phyloP scores from a whole-genome alignment of 2,888 invertebrate species.

The Hyposoter dolosus region DNA sequence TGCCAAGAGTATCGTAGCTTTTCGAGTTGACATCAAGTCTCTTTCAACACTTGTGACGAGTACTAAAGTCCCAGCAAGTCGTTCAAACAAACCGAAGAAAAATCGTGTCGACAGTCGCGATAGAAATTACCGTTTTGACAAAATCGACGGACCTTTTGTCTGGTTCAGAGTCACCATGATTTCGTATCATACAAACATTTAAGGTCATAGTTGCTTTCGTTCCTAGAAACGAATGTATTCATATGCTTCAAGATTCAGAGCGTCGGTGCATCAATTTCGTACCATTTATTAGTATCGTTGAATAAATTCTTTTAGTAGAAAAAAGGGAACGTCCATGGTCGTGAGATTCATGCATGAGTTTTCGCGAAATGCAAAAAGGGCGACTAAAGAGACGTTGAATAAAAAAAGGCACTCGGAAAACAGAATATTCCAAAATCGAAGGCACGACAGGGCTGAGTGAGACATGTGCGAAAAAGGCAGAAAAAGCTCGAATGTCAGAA shows the following conservation, averaged over 20 bases:
- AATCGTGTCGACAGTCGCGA: not conserved
- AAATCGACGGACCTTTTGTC: too few relatives aligned
- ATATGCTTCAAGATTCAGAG: too few relatives aligned
- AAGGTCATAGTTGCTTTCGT: too few relatives aligned
- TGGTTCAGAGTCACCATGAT: too few relatives aligned
- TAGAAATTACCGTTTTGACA: too few relatives aligned
- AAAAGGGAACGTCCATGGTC: not conserved
- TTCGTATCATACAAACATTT: too few relatives aligned
- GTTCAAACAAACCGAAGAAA: not conserved
- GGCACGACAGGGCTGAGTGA: not conserved
- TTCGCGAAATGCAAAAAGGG: not conserved
- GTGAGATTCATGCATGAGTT: not conserved
- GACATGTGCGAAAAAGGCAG: not conserved
- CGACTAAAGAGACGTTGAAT: not conserved
- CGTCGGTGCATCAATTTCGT: not conserved
- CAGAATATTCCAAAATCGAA: not conserved
- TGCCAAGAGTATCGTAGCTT: not conserved
- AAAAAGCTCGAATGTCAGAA: not conserved
- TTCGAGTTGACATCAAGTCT: constrained; percentile 4
- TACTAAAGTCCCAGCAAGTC: not conserved
- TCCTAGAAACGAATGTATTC: too few relatives aligned
- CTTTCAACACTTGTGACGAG: constrained; percentile 14
- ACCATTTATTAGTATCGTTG: not conserved
- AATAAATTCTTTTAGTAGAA: not conserved
- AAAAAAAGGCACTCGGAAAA: not conserved